phyloP scores from a whole-genome alignment of 2,888 invertebrate genomes.

The Hydroisotoma schaefferi region DNA sequence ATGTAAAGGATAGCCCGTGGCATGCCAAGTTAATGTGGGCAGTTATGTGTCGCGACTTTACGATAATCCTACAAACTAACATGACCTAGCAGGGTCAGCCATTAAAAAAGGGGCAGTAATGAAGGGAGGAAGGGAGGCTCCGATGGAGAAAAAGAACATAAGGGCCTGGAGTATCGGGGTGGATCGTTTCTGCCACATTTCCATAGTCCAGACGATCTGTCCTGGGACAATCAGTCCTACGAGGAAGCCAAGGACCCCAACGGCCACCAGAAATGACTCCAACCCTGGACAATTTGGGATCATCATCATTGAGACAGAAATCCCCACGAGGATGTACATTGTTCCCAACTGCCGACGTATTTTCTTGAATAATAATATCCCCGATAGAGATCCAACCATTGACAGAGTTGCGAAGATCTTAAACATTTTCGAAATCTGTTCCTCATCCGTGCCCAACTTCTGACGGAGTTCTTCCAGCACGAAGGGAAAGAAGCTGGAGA shows the following conservation, averaged over 20 bases:
- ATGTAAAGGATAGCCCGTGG: too few relatives aligned
- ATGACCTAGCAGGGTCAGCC: too few relatives aligned
- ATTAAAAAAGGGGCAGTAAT: neutral
- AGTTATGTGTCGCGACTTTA: too few relatives aligned
- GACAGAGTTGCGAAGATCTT: neutral
- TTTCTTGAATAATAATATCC: neutral
- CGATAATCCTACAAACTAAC: too few relatives aligned
- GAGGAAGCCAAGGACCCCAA: neutral
- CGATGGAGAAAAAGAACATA: neutral
- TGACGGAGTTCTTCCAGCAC: neutral
- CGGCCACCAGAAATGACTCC: neutral
- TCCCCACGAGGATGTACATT: neutral
- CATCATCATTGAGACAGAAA: neutral
- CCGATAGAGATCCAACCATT: neutral
- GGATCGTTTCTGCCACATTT: neutral
- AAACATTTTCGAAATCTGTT: neutral
- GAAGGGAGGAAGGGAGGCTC: neutral
- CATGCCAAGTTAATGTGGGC: too few relatives aligned
- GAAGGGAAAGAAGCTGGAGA: neutral
- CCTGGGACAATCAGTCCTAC: neutral
- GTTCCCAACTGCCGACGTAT: neutral
- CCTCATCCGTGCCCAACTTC: neutral
- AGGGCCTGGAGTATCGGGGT: neutral
- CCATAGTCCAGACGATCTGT: neutral
- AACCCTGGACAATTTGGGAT: neutral